Evolutionary conservation across 2,113 vertebrate genomes (phyloP), one percentile per base, ranked within the genome.

Genomic region (Capra hircus): DNA sequence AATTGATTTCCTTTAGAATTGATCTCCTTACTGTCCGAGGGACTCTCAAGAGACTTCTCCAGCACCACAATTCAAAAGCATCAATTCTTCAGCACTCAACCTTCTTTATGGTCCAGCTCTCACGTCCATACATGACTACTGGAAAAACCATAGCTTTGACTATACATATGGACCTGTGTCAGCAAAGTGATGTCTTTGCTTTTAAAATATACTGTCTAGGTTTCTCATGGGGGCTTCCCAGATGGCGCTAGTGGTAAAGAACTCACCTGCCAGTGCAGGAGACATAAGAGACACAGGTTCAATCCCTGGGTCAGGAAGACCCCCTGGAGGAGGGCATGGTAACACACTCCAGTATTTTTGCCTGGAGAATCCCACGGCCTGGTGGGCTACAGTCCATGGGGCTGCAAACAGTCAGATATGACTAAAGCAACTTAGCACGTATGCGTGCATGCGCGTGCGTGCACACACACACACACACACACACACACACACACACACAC

Each of bases 361-460:
- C n/a, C 10, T 71, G 36, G 19, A 40, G n/a, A 71, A 40, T 71
- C n/a, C n/a, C 67, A 71, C 0, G 67, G 19, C 67, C 67, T 71
- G 10, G n/a, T 71, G 67, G n/a, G n/a, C n/a, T 71, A 71, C 2
- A 40, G n/a, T 71, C n/a, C 67, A 71, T 23, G 5, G n/a, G 19
- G 67, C n/a, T 71, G 10, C 67, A 71, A 71, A 71, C n/a, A 71
- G 17, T 71, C 67, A 36, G 67, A 71, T 36, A 71, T 1, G 10
- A 71, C 36, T 71, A 71, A 71, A 71, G 67, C n/a, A 71, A 23
- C n/a, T n/a, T 67, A 40, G 10, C 21, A 71, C 0, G 0, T 2
- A 40, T 23, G 67, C 15, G 3, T 0, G 33, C 0, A 8, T 3
- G 12, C 2, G 1, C 1, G 0, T 1, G 0, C 12, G 1, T 12